These are phyloP conservation scores for Notodonta ziczac DNA, from an alignment of 2,888 invertebrate species.

Conservation along the genomic window DNA sequence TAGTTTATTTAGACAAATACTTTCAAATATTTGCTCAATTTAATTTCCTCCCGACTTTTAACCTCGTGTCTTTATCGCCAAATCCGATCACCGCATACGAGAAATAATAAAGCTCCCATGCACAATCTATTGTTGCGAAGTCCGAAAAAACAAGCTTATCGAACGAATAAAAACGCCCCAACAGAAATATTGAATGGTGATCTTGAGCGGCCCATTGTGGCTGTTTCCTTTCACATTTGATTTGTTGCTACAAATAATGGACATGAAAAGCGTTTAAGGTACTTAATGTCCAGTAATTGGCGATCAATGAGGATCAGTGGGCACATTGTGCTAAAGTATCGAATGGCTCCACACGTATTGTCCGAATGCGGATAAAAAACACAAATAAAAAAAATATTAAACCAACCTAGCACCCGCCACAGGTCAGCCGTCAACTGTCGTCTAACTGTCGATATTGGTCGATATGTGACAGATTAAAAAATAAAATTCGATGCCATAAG, in stretches of 20 bases:
- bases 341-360: conserved; percentile 66
- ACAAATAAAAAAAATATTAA: conserved; percentile 62
- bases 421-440: conserved; percentile 66
- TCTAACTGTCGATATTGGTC: conserved; percentile 72
- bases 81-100: conserved; percentile 47
- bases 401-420: conserved; percentile 65
- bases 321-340: conserved; percentile 80
- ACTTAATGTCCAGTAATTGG: conserved; percentile 85
- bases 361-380: conserved; percentile 65
- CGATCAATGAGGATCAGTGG: conserved; percentile 85
- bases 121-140: conserved; percentile 56
- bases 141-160: conserved; percentile 67
- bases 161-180: conserved; percentile 67
- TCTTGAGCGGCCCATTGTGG: conserved; percentile 75
- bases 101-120: conserved; percentile 52
- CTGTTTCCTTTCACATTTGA: conserved; percentile 72
- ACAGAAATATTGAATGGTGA: conserved; percentile 65
- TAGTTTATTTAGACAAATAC: too few species aligned
- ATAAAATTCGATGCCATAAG: conserved; percentile 34
- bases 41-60: conserved; percentile 44
- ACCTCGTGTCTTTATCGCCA: conserved; percentile 46
- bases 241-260: conserved; percentile 82
- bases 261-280: conserved; percentile 81
- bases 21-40: background rate
- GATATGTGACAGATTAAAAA: conserved; percentile 62